Evolutionary conservation across 2,113 vertebrate species (phyloP).

Genomic region (Otocyon megalotis): DNA sequence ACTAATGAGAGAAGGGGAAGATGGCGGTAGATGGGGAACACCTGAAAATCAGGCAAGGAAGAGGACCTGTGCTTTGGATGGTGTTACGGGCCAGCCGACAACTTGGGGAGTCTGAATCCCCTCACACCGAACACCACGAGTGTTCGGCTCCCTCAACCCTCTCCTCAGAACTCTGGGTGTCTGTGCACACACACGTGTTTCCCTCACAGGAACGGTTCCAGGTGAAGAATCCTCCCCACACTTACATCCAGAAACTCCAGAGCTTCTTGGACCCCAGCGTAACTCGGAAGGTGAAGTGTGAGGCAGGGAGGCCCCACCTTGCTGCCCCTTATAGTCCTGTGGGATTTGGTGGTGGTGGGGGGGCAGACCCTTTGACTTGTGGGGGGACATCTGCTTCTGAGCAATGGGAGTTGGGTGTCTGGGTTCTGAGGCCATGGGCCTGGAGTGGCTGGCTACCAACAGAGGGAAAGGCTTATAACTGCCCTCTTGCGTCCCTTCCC

Average conservation of each 20-base stretch:
- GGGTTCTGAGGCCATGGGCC: background rate
- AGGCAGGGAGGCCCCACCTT: background rate
- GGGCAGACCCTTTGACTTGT: background rate
- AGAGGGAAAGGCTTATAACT: background rate
- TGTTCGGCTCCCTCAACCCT: background rate
- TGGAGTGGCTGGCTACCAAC: background rate
- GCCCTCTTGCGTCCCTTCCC: background rate
- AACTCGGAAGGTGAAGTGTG: constrained; percentile 93
- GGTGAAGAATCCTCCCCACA: constrained; percentile 97
- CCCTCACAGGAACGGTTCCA: constrained; percentile 94
- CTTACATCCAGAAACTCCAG: constrained; percentile 97
- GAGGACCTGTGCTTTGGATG: background rate
- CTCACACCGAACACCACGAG: background rate
- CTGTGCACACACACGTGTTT: background rate
- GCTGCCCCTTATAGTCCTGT: background rate
- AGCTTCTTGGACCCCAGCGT: constrained; percentile 95
- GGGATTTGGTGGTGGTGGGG: background rate
- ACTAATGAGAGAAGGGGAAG: background rate
- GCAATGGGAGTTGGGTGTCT: background rate
- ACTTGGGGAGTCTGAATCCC: background rate
- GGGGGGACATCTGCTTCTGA: background rate
- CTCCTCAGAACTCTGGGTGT: background rate
- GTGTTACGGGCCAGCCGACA: background rate
- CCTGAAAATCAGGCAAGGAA: background rate
- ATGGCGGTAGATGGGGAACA: background rate